Conservation (phyloP, 1,140 invertebrate genomes). For the Telenomus remus region DNA sequence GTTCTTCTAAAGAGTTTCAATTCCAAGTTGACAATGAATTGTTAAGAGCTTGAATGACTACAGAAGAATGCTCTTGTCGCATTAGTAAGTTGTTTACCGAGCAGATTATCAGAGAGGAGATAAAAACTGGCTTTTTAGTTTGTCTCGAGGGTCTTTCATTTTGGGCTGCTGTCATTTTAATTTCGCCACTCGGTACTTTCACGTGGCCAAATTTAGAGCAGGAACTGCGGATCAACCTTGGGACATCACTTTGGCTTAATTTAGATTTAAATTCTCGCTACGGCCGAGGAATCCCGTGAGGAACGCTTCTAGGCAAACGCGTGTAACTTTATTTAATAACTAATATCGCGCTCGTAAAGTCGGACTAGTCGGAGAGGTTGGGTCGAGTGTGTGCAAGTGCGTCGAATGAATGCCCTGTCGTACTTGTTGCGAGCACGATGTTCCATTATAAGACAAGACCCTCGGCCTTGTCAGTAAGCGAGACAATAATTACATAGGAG, state of each 20-base stretch:
- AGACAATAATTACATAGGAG: slow-evolving; percentile 52
- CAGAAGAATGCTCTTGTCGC: slow-evolving; percentile 1
- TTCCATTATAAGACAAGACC: slow-evolving; percentile 35
- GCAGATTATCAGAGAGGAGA: background rate
- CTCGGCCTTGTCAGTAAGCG: slow-evolving; percentile 44
- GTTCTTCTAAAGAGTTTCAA: no score
- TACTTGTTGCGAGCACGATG: slow-evolving; percentile 43
- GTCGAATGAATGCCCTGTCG: slow-evolving; percentile 20
- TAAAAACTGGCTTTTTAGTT: slow-evolving; percentile 38
- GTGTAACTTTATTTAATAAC: slow-evolving; percentile 36
- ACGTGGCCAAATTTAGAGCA: no score
- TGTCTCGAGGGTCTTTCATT: slow-evolving; percentile 23
- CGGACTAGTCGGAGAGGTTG: background rate
- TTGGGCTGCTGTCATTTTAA: slow-evolving; percentile 42
- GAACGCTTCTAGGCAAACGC: slow-evolving; percentile 23
- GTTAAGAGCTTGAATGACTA: background rate
- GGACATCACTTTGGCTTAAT: slow-evolving; percentile 34
- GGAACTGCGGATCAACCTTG: no score
- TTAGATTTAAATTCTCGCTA: slow-evolving; percentile 40
- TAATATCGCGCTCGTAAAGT: slow-evolving; percentile 38
- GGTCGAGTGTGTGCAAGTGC: slow-evolving; percentile 5
- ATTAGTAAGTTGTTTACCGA: slow-evolving; percentile 21
- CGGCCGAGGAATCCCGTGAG: slow-evolving; percentile 15
- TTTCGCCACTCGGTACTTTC: slow-evolving; percentile 10
- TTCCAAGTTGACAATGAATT: background rate